phyloP scores from a whole-genome alignment of 2,113 vertebrate genomes.

The Aythya baeri region DNA sequence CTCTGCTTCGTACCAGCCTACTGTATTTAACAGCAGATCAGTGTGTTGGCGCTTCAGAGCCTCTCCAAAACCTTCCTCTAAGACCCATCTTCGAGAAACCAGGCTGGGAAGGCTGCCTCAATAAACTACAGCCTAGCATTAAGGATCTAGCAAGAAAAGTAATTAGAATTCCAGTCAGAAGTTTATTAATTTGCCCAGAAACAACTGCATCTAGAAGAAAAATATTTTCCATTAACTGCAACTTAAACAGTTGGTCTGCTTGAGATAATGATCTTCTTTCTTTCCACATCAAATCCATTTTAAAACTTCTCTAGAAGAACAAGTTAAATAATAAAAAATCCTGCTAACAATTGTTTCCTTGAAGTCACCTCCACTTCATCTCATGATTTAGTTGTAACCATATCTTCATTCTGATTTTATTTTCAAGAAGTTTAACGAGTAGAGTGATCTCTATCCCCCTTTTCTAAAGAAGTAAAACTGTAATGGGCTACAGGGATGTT shows the following conservation, averaged over 20 bases:
- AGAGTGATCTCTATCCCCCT: neutral
- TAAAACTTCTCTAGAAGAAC: neutral
- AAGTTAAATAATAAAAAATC: slow-evolving; percentile 2
- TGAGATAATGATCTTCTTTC: neutral
- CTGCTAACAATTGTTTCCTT: neutral
- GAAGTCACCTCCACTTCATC: neutral
- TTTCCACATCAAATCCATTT: neutral
- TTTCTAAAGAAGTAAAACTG: neutral
- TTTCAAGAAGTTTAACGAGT: neutral
- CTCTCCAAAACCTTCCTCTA: neutral
- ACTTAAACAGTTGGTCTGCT: neutral
- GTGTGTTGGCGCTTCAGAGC: neutral
- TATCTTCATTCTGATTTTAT: neutral
- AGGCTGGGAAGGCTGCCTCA: neutral
- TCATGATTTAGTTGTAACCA: neutral
- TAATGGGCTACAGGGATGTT: neutral
- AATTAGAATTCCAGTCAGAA: neutral
- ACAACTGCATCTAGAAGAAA: neutral
- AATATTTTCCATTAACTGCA: neutral
- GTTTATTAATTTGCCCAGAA: neutral
- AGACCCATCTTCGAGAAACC: fast-evolving
- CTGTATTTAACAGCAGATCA: neutral
- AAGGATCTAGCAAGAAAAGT: neutral
- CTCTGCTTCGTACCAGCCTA: neutral
- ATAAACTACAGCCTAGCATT: neutral